Base-by-base conservation (phyloP, 2,113 vertebrate species). In the Plectropomus leopardus region DNA sequence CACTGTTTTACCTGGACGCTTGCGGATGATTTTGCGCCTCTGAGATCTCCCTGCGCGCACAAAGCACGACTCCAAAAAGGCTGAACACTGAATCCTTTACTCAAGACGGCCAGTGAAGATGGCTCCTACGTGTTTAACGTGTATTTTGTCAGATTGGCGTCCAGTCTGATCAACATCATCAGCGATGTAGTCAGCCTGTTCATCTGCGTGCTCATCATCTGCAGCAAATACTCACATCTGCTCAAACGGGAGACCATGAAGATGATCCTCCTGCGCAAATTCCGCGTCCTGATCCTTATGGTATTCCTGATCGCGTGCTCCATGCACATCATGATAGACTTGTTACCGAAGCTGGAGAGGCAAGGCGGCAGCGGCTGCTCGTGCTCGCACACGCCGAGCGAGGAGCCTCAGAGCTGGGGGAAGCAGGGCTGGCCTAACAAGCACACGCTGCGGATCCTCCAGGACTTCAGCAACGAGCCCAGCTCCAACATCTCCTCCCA, bases 391-490 rank as follows among this genome's bases (percentile, higher is more conserved):
- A 60, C 93, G 40, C 94, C 93, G 85, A 95, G 91, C 83, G 92
- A 93, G 68, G 85, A 95, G 88, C 91, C 93, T 24, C 89, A 92
- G 84, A 90, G 81, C 94, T 74, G 96, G 95, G 91, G 81, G 48
- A 93, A 94, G 85, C 94, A 92, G 50, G 94, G 94, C 88, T 97
- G 97, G 96, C 96, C 96, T 85, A 96, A 97, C 93, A 98, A 98
- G 78, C 97, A 98, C 94, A 97, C 97, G 16, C 95, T 98, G 89
- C 94, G 97, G 84, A 96, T 97, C 92, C 94, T 98, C 63, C 97
- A 98, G 91, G 97, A 98, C 92, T 97, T 98, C 88, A 97, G 97
- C 94, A 97, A 96, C 86, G 97, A 98, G 85, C 97, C 97, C 24
- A 90, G 92, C 91, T 97, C 97, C 57, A 98, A 98, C 61, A 94